Conservation (phyloP, 2,113 vertebrate species). For the Istiophorus platypterus region DNA sequence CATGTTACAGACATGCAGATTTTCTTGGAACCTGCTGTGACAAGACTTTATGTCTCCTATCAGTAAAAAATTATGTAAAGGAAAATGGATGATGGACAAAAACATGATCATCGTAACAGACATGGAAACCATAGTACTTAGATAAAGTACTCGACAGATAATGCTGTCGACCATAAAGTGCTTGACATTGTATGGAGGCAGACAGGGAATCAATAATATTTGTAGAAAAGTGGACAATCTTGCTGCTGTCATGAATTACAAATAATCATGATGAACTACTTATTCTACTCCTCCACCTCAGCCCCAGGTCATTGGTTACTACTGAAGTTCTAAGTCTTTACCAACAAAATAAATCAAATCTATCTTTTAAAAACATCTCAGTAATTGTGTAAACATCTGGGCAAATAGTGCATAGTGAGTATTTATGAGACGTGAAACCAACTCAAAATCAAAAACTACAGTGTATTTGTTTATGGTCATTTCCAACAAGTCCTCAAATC, state of each 20-base stretch:
- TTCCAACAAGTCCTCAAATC: too few relatives aligned
- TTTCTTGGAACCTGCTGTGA: not conserved
- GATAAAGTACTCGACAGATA: too few relatives aligned
- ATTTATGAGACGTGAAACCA: too few relatives aligned
- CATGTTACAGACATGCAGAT: not conserved
- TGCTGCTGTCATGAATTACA: constrained; percentile 19
- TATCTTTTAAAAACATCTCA: too few relatives aligned
- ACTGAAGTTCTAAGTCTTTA: too few relatives aligned
- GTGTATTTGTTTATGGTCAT: not conserved
- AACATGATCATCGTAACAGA: not conserved
- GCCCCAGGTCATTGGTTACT: too few relatives aligned
- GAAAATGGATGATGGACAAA: not conserved
- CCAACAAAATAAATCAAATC: too few relatives aligned
- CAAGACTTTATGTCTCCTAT: not conserved
- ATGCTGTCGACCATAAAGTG: too few relatives aligned
- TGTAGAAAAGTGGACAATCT: too few relatives aligned
- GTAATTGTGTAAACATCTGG: not conserved
- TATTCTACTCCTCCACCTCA: not conserved
- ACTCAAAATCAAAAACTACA: too few relatives aligned
- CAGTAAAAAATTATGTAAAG: not conserved
- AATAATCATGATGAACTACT: not conserved
- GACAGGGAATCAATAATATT: constrained; percentile 15
- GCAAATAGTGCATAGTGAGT: not conserved
- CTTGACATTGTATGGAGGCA: constrained; percentile 13
- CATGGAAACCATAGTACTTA: too few relatives aligned